Evolutionary conservation across 2,797 vertebrate species (phyloP), one percentile per base, ranked within the genome.

Genomic region (Propithecus perrieri): DNA sequence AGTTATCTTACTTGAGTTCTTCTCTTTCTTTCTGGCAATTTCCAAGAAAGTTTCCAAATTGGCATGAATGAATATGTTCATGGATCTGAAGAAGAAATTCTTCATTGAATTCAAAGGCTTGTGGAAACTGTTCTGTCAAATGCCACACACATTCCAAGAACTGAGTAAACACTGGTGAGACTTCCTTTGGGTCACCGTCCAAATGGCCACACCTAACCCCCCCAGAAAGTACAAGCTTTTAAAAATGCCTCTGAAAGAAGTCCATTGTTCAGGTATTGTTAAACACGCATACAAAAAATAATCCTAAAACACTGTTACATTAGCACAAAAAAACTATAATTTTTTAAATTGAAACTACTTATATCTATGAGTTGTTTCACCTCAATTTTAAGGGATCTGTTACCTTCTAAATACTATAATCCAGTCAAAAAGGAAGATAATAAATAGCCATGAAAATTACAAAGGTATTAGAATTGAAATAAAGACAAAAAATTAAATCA

Each of bases 71-170:
- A 89, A 99, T 99, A 0, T 99, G 99, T 95, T 99, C 99, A 5
- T 99, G 99, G 97, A 99, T 99, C 98, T 99, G 99, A 98, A 99
- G 99, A 92, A 99, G 99, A 98, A 99, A 99, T 96, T 99, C 99
- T 98, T 99, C 99, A 61, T 99, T 99, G 99, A 99, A 99, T 97
- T 99, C 99, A 98, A 99, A 99, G 5, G 99, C 99, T 98, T 99
- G 98, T 46, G 99, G 99, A 97, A 99, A 99, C 98, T 99, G 99
- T 97, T 99, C 99, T 0, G 98, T 99, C 96, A 99, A 98, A 97
- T 99, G 99, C 99, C 99, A 99, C 28, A 99, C 99, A 48, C 99
- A 99, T 98, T 99, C 99, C 97, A 99, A 98, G 98, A 99, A 99
- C 98, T 99, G 99, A 15, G 99, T 99, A 97, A 99, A 99, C 67